Evolutionary conservation across 2,113 vertebrate species (phyloP).

Genomic region (Fulica atra): DNA sequence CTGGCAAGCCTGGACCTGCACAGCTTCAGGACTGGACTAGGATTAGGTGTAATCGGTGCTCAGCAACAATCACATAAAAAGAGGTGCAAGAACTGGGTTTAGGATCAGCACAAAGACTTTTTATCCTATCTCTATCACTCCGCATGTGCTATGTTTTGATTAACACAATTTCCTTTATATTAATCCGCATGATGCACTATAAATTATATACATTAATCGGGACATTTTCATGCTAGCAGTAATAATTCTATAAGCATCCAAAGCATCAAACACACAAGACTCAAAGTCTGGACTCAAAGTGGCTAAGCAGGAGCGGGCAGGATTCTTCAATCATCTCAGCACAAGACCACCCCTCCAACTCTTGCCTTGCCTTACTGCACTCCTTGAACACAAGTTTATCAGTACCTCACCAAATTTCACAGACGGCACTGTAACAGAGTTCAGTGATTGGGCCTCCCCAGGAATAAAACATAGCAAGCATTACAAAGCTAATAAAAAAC

Average conservation of each 20-base stretch:
- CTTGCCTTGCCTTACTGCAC: neutral
- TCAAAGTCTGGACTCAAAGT: neutral
- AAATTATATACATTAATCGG: neutral
- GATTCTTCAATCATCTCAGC: neutral
- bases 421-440: neutral
- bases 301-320: accelerated
- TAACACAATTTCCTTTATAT: neutral
- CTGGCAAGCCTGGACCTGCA: too few species aligned
- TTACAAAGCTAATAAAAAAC: neutral
- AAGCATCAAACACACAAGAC: neutral
- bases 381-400: neutral
- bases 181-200: accelerated
- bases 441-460: neutral
- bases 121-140: neutral
- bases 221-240: neutral
- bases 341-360: neutral
- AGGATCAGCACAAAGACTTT: neutral
- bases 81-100: neutral
- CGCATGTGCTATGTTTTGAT: neutral
- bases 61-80: neutral
- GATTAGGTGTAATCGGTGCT: too few species aligned
- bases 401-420: neutral
- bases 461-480: neutral
- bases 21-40: accelerated
- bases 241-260: neutral